Evolutionary conservation across 2,797 vertebrate species (phyloP).

Genomic region (Rhinella marina): DNA sequence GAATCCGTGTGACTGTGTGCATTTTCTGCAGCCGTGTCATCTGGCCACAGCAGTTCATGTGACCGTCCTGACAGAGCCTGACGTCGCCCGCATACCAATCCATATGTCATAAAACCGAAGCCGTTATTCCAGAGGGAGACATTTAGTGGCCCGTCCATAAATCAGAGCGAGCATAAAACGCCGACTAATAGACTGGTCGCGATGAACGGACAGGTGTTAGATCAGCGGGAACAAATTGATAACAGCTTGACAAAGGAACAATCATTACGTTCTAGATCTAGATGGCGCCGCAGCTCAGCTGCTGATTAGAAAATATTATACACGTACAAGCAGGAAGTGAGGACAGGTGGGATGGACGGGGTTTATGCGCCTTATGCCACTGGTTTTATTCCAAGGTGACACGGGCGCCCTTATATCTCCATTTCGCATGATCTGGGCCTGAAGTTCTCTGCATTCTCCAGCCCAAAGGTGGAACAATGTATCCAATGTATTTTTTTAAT

Average conservation of each 20-base stretch:
- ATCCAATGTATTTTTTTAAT: background rate
- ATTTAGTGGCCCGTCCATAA: conserved; percentile 34
- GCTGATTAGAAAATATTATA: conserved; percentile 15
- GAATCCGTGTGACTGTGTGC: background rate
- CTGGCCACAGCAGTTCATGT: background rate
- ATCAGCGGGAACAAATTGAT: conserved; percentile 33
- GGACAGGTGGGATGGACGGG: background rate
- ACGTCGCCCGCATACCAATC: conserved; percentile 16
- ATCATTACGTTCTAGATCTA: conserved; percentile 11
- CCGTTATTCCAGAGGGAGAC: conserved; percentile 23
- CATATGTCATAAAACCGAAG: conserved; percentile 35
- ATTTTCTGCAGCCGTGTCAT: background rate
- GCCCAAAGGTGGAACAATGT: background rate
- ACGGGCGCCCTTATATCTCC: background rate
- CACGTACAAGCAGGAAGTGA: background rate
- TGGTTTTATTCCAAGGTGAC: conserved; percentile 11
- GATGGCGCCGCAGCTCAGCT: conserved; percentile 2
- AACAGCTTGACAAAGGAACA: conserved; percentile 23
- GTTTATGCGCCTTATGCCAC: conserved; percentile 1
- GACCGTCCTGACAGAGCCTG: conserved; percentile 18
- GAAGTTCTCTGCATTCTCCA: background rate
- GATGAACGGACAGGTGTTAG: conserved; percentile 28
- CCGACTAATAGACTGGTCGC: conserved; percentile 35
- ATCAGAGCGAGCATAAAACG: conserved; percentile 36
- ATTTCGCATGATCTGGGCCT: background rate